phyloP scores from a whole-genome alignment of 2,113 vertebrate genomes.

The Ochotona curzoniae region DNA sequence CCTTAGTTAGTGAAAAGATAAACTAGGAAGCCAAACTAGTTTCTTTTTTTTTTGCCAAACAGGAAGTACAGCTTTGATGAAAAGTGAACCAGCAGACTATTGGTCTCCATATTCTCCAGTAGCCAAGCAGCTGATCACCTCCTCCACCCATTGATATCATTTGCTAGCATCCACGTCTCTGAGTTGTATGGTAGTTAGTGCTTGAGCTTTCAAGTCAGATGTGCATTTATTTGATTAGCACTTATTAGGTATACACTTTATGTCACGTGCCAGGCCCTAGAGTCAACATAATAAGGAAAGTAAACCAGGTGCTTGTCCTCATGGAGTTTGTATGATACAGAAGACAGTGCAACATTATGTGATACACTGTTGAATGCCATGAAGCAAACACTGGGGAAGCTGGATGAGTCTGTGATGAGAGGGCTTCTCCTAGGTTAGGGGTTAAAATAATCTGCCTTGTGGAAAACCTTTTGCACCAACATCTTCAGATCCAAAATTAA shows the following conservation, averaged over 20 bases:
- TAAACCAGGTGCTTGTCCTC: neutral
- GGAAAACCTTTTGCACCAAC: neutral
- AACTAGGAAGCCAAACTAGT: neutral
- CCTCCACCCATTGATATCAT: neutral
- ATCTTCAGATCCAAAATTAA: neutral
- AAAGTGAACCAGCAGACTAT: neutral
- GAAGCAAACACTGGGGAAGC: neutral
- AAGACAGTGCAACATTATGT: neutral
- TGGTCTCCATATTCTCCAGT: neutral
- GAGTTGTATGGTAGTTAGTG: neutral
- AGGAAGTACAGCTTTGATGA: constrained; percentile 13
- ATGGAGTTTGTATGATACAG: neutral
- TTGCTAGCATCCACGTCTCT: neutral
- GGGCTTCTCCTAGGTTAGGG: neutral
- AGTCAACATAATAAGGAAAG: constrained; percentile 1
- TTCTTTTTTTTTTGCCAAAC: neutral
- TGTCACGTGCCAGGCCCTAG: neutral
- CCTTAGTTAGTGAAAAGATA: neutral
- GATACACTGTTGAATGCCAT: neutral
- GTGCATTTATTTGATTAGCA: neutral
- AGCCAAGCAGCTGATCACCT: neutral
- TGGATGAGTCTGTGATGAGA: neutral
- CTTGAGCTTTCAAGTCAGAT: neutral
- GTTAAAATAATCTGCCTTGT: neutral
- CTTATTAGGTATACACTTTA: neutral